Evolutionary conservation across 2,113 vertebrate genomes (phyloP).

Genomic region (Malurus elegans): DNA sequence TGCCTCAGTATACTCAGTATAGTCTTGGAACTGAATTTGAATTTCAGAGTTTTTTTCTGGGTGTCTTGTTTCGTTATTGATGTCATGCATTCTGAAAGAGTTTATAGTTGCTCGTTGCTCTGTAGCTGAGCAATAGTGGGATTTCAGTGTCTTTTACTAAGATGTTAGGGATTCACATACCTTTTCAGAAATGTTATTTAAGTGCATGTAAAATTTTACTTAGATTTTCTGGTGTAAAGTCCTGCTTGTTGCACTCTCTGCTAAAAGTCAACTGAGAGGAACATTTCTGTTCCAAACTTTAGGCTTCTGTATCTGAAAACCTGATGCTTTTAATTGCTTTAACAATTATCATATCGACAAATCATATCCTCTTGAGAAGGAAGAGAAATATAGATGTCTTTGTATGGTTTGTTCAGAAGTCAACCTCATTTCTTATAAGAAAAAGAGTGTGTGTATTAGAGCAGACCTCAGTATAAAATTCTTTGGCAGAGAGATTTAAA

Average conservation of each 20-base stretch:
- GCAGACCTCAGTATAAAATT: background rate
- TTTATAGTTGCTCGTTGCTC: background rate
- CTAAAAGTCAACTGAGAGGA: background rate
- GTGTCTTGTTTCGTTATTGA: background rate
- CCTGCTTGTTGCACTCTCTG: background rate
- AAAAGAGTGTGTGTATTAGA: background rate
- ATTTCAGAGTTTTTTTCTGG: background rate
- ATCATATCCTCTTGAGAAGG: background rate
- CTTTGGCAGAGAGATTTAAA: background rate
- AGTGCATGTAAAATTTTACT: background rate
- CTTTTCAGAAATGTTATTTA: background rate
- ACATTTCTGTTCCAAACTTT: background rate
- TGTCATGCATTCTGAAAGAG: background rate
- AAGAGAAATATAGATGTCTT: background rate
- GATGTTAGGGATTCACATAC: background rate
- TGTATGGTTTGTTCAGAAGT: background rate
- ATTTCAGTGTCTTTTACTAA: background rate
- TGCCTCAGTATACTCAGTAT: background rate
- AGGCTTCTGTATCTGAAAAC: background rate
- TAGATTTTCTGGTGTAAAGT: background rate
- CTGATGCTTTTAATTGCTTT: background rate
- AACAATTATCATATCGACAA: background rate
- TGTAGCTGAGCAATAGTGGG: background rate
- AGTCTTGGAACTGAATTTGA: background rate
- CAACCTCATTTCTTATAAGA: background rate